Base-by-base conservation (phyloP, 2,797 vertebrate genomes). In the Acridotheres tristis region DNA sequence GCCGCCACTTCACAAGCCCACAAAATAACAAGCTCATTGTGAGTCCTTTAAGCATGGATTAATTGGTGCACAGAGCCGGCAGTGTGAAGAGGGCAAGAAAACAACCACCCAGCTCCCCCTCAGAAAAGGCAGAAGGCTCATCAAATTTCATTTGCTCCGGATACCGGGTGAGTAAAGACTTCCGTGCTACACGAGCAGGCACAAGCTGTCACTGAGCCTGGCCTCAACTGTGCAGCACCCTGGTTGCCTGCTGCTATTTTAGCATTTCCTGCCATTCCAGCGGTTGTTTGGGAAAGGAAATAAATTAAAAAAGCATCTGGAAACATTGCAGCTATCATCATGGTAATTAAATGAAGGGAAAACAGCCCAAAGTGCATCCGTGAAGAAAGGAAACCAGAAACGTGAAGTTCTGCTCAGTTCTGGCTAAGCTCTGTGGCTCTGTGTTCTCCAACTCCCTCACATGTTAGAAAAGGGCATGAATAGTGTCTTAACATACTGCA, bases 211-310 rank as follows among this genome's bases (percentile, higher is more conserved):
- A 14, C 55, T 11, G 62, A 91, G 79, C 45, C 89, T 50, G 92
- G 73, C 78, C 88, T 83, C 86, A 73, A 45, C 73, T 21, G 63
- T 16, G 53, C 82, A 88, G 74, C 59, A 22, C 79, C 63, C 79
- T 30, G 40, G 5, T 29, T 48, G 69, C 57, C 62, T 65, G 85
- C 79, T 86, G 73, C 76, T 91, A 43, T 74, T 90, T 77, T 32
- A 88, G 76, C 55, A 13, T 84, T 92, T 93, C 92, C 92, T 91
- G 88, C 83, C 55, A 32, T 86, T 82, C 80, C 83, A 96, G 90
- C 0, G 4, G 78, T 69, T 80, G 68, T 68, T 65, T 20, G 43
- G 51, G 62, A 85, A 88, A 78, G 87, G 78, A 91, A 80, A 92
- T 48, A 65, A 54, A 88, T 77, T 81, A 0, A 16, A 69, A 75